Conservation (phyloP, 2,113 vertebrate species). For the Chamaetylas fuelleborni region DNA sequence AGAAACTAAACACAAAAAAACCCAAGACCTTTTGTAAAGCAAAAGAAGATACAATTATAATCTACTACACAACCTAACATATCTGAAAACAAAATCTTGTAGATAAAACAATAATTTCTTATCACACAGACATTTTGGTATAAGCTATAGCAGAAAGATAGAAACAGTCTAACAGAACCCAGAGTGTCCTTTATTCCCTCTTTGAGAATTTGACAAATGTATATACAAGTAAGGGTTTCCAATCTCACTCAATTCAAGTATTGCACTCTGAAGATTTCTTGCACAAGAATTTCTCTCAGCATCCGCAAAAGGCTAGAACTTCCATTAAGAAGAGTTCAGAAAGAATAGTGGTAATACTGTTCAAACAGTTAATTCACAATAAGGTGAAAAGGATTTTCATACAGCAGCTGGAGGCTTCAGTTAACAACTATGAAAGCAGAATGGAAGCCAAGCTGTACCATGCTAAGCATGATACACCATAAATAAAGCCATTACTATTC, state of each 20-base stretch:
- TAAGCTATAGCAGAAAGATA: background rate
- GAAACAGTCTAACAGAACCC: background rate
- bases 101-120: background rate
- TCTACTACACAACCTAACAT: background rate
- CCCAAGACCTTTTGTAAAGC: background rate
- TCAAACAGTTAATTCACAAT: background rate
- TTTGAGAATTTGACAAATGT: no score
- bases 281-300: background rate
- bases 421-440: background rate
- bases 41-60: background rate
- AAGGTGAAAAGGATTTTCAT: background rate
- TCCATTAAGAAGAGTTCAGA: background rate
- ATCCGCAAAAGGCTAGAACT: background rate
- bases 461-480: background rate
- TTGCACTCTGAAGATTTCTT: background rate
- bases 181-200: background rate
- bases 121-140: background rate
- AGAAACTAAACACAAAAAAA: slow-evolving; percentile 45
- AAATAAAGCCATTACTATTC: background rate
- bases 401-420: background rate
- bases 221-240: no score
- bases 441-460: background rate
- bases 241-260: background rate
- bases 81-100: background rate
- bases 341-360: background rate